These are phyloP conservation scores for Carpatolechia fugitivella DNA, from an alignment of 2,888 invertebrate species.

Conservation along the genomic window DNA sequence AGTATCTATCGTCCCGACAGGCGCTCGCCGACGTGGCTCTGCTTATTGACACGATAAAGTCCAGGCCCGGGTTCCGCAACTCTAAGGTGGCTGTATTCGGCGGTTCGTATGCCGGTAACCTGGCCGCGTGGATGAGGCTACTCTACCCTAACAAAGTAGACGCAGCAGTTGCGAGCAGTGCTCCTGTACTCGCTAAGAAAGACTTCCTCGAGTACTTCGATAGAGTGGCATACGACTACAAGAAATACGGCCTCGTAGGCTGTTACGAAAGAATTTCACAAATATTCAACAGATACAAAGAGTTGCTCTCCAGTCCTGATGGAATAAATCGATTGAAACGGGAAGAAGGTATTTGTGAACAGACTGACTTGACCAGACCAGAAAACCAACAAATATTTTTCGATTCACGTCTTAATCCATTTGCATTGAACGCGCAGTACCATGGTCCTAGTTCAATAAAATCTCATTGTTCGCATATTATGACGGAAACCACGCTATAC, in stretches of 20 bases:
- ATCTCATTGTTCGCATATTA: too few species aligned
- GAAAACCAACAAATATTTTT: not conserved
- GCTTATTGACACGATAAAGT: conserved; percentile 19
- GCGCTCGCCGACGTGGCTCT: conserved; percentile 10
- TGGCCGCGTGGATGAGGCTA: conserved; percentile 66
- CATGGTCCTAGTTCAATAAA: too few species aligned
- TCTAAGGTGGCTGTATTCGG: conserved; percentile 26
- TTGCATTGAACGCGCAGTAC: too few species aligned
- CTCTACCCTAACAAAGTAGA: conserved; percentile 66
- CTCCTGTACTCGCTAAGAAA: conserved; percentile 37
- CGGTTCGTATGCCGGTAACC: conserved; percentile 62
- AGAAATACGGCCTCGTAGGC: not conserved
- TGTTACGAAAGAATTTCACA: not conserved
- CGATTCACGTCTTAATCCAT: not conserved
- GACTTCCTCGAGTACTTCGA: conserved; percentile 17
- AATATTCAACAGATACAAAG: not conserved
- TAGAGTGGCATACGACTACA: not conserved
- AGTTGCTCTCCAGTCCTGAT: not conserved
- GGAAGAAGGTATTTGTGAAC: not conserved
- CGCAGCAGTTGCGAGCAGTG: conserved; percentile 68
- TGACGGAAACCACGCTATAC: too few species aligned
- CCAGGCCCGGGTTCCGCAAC: not conserved
- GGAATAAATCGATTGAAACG: not conserved
- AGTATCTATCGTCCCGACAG: conserved; percentile 12
- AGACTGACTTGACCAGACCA: not conserved